Base-by-base conservation (phyloP, 2,888 invertebrate genomes). In the Chaitophorus viminalis region DNA sequence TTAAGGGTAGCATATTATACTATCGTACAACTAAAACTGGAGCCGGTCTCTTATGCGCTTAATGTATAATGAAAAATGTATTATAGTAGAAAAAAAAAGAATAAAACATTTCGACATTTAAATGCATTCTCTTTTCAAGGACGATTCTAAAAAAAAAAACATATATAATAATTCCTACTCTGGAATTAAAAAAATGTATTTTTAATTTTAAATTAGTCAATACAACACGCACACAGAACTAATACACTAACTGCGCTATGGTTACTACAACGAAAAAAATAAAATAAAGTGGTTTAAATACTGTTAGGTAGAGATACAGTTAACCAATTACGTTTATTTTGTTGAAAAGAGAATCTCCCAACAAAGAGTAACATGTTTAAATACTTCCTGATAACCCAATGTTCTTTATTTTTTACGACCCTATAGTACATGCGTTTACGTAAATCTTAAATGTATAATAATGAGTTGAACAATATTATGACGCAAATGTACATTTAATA, bases 151-250 rank as follows among this genome's bases (percentile, higher is more conserved):
- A 9, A 60, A 29, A 72, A 83, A 33, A 29, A 25, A 65, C 75
- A 39, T 29, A 65, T 21, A 33, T 72, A 33, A 54, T 25, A 78
- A 33, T 36, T 33, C n/a, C 33, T 39, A 74, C 74, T 54, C 74
- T 83, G 75, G 60, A 74, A 83, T 83, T 54, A 83, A 83, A 29
- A 25, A 39, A 83, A 83, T 29, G 25, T 75, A 75, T 83, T 83
- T 83, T 83, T 75, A 83, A 75, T 83, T 75, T 65, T 29, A 60
- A 74, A 74, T 74, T 46, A 60, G 75, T 83, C 60, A 31, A 72
- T 31, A 36, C 0, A n/a, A 72, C 82, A 72, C 83, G 83, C 74
- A 75, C 54, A 60, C 33, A 21, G 6, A 31, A 52, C 65, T 21
- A 68, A 29, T 72, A 5, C 36, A 70, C 29, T 39, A 17, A 29